Evolutionary conservation across 2,888 invertebrate genomes (phyloP).

Genomic region (Metalampra italica): DNA sequence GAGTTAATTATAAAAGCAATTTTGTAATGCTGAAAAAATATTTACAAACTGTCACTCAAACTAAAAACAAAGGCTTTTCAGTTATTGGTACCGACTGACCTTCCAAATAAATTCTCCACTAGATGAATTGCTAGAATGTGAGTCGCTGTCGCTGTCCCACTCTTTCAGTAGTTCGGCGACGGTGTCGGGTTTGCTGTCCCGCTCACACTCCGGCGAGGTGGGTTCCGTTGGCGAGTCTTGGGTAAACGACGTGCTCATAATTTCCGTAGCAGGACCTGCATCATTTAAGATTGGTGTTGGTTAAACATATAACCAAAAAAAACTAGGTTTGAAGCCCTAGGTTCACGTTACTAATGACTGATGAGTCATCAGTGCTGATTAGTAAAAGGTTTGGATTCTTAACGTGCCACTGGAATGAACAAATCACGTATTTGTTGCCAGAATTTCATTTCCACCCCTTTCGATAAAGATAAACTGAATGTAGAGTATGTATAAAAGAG

Average conservation of each 20-base stretch:
- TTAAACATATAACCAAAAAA: too few species aligned
- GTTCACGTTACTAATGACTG: too few species aligned
- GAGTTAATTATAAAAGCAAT: too few species aligned
- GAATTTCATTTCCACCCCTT: too few species aligned
- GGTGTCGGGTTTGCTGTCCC: constrained; percentile 53
- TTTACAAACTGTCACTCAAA: neutral
- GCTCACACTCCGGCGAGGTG: constrained; percentile 49
- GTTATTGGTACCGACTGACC: constrained; percentile 70
- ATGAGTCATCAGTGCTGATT: too few species aligned
- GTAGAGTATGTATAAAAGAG: too few species aligned
- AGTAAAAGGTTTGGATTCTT: too few species aligned
- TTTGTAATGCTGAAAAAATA: neutral
- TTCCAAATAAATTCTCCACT: constrained; percentile 90
- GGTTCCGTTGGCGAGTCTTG: constrained; percentile 71
- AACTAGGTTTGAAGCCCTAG: too few species aligned
- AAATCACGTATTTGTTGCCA: too few species aligned
- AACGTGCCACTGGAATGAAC: too few species aligned
- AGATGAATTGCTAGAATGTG: constrained; percentile 82
- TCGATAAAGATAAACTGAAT: too few species aligned
- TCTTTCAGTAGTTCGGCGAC: constrained; percentile 74
- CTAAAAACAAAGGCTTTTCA: neutral
- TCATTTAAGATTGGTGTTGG: neutral
- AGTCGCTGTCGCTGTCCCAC: constrained; percentile 84
- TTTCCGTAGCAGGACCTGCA: constrained; percentile 62
- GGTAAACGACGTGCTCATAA: constrained; percentile 70